Evolutionary conservation across 2,888 invertebrate genomes (phyloP), one percentile per base, ranked within the genome.

Genomic region (Eupithecia exiguata): DNA sequence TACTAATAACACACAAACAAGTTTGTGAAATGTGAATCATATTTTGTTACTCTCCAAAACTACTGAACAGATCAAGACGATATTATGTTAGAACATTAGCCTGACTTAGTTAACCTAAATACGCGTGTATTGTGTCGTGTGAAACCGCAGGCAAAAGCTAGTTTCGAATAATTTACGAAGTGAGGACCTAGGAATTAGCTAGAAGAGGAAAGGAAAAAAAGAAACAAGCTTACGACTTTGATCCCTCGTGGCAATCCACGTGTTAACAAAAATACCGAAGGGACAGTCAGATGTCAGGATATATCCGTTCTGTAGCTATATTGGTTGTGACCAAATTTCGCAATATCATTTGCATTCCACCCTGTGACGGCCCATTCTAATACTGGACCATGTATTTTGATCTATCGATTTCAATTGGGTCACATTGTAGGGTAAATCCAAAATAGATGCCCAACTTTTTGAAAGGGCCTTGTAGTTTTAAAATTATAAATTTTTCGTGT

Each of bases 311-410:
- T 18, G 18, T 36, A 35, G 35, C 6, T 63, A 63, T 63, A 63
- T 63, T 65, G 36, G 21, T n/a, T 10, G 5, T 65, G 63, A 65
- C 63, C 63, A 65, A 18, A n/a, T 36, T 65, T 65, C 36, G 38
- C 63, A 65, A 65, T 65, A 65, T 65, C 63, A 65, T 65, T 65
- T 65, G 63, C 63, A 65, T 65, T 38, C 38, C 35, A 36, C 38
- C 38, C 38, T n/a, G 38, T 10, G 63, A 58, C 63, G n/a, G 38
- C 36, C 63, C 12, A n/a, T 38, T 36, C 36, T 65, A 65, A 65
- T n/a, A n/a, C 30, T 36, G 30, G 36, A n/a, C 21, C 21, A n/a
- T 36, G 38, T 65, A 30, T 58, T 58, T 12, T 5, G 25, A 58
- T 65, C 38, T 36, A 65, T 38, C 21, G 36, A 65, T 63, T 63